A percentile compares a stretch with the other conserved stretches of the same genome.
Conservation (phyloP, 2,888 invertebrate species). For the Tuberolachnus salignus region DNA sequence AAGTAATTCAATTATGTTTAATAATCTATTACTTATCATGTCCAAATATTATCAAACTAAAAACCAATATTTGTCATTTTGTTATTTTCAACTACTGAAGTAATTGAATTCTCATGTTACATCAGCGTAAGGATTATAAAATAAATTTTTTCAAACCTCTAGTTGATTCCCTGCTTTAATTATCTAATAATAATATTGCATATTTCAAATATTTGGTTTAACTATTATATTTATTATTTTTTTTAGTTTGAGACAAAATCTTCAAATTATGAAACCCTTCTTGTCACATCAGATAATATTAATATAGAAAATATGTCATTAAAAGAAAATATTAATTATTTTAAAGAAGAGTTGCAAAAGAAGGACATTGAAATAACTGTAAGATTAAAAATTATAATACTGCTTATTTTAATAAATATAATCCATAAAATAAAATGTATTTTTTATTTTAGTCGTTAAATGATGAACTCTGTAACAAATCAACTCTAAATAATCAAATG, state of each 20-base stretch:
- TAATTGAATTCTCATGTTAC: too few species aligned
- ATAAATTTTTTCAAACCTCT: too few species aligned
- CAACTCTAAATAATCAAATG: slow-evolving; percentile 16
- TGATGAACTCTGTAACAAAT: slow-evolving; percentile 47
- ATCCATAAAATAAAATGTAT: not conserved
- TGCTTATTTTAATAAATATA: not conserved
- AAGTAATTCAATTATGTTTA: slow-evolving; percentile 20
- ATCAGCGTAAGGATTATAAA: too few species aligned
- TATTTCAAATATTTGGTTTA: too few species aligned
- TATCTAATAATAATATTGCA: too few species aligned
- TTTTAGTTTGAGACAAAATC: slow-evolving; percentile 36
- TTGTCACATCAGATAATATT: slow-evolving; percentile 12
- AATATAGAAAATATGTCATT: slow-evolving; percentile 35
- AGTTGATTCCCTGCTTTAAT: too few species aligned
- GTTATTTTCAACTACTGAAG: too few species aligned
- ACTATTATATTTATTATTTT: too few species aligned
- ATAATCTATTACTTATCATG: too few species aligned
- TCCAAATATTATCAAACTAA: not conserved
- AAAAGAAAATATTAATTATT: slow-evolving; percentile 22
- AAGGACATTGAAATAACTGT: slow-evolving; percentile 40
- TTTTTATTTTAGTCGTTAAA: slow-evolving; percentile 33
- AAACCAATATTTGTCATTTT: too few species aligned
- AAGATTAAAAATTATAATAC: not conserved
- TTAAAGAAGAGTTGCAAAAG: not conserved
- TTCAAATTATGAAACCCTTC: slow-evolving; percentile 26